These are phyloP conservation scores for Neolamprologus longior DNA, from an alignment of 2,113 vertebrate genomes.

Conservation along the genomic window DNA sequence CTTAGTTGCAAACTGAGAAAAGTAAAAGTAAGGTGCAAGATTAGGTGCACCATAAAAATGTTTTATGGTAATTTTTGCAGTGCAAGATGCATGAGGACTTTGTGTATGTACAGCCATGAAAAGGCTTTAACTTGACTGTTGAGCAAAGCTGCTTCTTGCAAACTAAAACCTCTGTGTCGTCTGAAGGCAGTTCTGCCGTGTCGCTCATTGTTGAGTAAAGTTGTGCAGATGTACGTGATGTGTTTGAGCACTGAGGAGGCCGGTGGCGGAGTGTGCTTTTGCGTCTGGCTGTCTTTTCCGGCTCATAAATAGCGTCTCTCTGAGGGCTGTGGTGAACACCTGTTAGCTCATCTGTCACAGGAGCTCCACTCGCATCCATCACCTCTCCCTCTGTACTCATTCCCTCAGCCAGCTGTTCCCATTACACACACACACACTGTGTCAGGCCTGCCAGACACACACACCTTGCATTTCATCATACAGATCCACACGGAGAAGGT, in stretches of 20 bases:
- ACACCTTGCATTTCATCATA: neutral
- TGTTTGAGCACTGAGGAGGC: neutral
- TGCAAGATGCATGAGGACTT: neutral
- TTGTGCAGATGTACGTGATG: conserved; percentile 34
- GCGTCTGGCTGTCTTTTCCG: conserved; percentile 65
- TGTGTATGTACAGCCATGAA: neutral
- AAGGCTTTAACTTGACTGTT: neutral
- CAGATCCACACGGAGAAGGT: neutral
- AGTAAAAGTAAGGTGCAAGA: neutral
- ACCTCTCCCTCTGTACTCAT: conserved; percentile 68
- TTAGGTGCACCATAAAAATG: neutral
- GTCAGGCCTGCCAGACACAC: conserved; percentile 19
- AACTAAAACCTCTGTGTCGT: neutral
- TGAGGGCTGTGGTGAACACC: conserved; percentile 62
- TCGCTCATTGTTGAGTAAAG: conserved; percentile 1
- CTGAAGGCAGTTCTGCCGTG: neutral
- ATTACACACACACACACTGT: conserved; percentile 21
- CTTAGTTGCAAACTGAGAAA: neutral
- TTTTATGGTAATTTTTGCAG: neutral
- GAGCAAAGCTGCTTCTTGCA: neutral
- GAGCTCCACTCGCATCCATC: conserved; percentile 63
- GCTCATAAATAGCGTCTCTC: conserved; percentile 67
- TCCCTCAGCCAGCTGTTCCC: conserved; percentile 67
- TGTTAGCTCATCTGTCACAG: conserved; percentile 70
- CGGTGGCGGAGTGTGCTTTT: conserved; percentile 19